phyloP scores from a whole-genome alignment of 2,888 invertebrate genomes.

The Tetragonula carbonaria region DNA sequence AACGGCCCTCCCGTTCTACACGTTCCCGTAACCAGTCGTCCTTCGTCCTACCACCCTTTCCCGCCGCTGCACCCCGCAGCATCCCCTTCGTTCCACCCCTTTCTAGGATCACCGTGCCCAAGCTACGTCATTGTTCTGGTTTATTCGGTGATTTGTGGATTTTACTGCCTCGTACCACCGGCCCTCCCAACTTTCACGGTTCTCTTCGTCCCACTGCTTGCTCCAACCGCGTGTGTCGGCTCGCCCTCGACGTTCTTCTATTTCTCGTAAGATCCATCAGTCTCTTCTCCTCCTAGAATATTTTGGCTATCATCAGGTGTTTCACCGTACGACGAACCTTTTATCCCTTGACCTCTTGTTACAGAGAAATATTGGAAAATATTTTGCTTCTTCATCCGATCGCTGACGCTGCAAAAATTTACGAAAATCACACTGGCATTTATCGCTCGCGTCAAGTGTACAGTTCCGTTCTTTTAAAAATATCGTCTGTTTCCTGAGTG shows the following conservation, averaged over 20 bases:
- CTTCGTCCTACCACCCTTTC: constrained; percentile 60
- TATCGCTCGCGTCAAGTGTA: too few species aligned
- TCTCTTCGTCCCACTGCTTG: constrained; percentile 3
- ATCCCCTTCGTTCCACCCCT: constrained; percentile 39
- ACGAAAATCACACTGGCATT: too few species aligned
- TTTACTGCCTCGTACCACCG: constrained; percentile 74
- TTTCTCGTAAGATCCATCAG: constrained; percentile 10
- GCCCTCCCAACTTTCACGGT: constrained; percentile 22
- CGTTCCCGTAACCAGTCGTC: constrained; percentile 67
- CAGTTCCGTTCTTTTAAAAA: too few species aligned
- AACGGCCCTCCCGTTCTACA: constrained; percentile 69
- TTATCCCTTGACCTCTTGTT: neutral
- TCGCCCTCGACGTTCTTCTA: constrained; percentile 7
- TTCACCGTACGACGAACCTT: neutral
- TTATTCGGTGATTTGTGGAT: constrained; percentile 84
- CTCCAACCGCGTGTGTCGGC: constrained; percentile 19
- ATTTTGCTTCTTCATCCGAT: too few species aligned
- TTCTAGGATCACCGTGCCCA: constrained; percentile 67
- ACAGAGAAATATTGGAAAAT: neutral
- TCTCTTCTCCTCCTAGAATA: neutral
- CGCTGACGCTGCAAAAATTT: too few species aligned
- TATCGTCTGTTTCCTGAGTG: too few species aligned
- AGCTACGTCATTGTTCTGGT: constrained; percentile 82
- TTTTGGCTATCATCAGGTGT: neutral
- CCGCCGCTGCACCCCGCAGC: constrained; percentile 42